Base-by-base conservation (phyloP, 2,888 invertebrate genomes). In the Agonopterix arenella region DNA sequence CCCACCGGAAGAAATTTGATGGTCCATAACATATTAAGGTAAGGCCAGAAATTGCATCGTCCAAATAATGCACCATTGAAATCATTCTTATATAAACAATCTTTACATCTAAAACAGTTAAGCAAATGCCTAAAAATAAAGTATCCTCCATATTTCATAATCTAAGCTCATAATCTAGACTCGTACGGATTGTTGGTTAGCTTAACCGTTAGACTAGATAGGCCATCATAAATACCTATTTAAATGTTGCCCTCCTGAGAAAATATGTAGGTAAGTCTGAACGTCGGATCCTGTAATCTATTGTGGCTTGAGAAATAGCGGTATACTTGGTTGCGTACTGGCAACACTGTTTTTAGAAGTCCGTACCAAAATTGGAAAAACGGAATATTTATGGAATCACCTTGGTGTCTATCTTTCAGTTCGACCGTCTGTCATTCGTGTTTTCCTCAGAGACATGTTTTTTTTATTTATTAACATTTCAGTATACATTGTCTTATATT, bases 171-270 rank as follows among this genome's bases (percentile, higher is more conserved):
- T 43, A 43, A 43, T 43, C 43, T 43, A 13, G 43, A 43, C 43
- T 43, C 8, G 11, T 43, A 43, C 13, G 43, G 13, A 13, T 43
- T 11, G 44, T 18, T 18, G 44, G 13, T 11, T 43, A 43, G 38
- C 46, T 11, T n/a, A 9, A 45, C 52, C 50, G 52, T 50, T 50
- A 52, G 44, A 1, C 36, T n/a, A 52, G 47, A 52, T 50, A 50
- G 52, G 28, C 47, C 50, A 50, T 52, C 52, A 52, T 52, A 52
- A 52, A 52, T 52, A 52, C 52, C 50, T 52, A 52, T 52, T 52
- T 52, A 52, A 52, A 52, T 50, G 52, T 48, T 45, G 18, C 11
- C 40, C 47, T 47, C 41, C 50, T 47, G 52, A 52, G 52, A 49
- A 52, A 52, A 52, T 49, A 52, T 49, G 46, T 48, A 45, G 16